Evolutionary conservation across 2,888 invertebrate genomes (phyloP).

Genomic region (Tineola bisselliella): DNA sequence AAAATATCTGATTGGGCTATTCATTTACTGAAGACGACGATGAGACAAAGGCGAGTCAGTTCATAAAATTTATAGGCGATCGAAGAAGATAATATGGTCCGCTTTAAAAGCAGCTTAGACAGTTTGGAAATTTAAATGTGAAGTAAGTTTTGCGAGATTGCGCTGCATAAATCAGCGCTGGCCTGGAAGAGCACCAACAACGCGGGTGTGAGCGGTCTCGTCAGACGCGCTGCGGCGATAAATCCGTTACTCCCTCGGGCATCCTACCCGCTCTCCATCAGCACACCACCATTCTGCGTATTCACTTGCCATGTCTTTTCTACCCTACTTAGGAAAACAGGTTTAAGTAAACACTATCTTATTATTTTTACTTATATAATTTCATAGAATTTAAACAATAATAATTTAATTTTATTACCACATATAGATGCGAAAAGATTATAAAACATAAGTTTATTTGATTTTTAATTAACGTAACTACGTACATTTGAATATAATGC

Average conservation of each 20-base stretch:
- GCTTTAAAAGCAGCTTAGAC: slow-evolving; percentile 67
- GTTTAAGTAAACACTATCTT: neutral
- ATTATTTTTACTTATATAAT: neutral
- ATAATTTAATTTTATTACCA: too few species aligned
- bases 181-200: slow-evolving; percentile 29
- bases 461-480: neutral
- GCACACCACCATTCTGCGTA: slow-evolving; percentile 17
- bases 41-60: slow-evolving; percentile 61
- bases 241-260: slow-evolving; percentile 62
- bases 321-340: neutral
- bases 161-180: slow-evolving; percentile 63
- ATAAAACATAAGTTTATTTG: neutral
- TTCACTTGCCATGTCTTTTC: neutral
- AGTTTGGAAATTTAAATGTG: slow-evolving; percentile 69
- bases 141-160: slow-evolving; percentile 69
- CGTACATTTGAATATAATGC: slow-evolving; percentile 5
- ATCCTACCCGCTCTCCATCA: slow-evolving; percentile 54
- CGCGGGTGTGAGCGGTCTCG: slow-evolving; percentile 24
- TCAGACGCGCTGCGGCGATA: slow-evolving; percentile 50
- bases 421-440: too few species aligned
- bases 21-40: slow-evolving; percentile 35
- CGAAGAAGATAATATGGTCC: slow-evolving; percentile 68
- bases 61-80: slow-evolving; percentile 69
- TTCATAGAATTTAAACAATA: neutral
- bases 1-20: neutral